Base-by-base conservation (phyloP, 2,797 vertebrate species). In the Mareca penelope region DNA sequence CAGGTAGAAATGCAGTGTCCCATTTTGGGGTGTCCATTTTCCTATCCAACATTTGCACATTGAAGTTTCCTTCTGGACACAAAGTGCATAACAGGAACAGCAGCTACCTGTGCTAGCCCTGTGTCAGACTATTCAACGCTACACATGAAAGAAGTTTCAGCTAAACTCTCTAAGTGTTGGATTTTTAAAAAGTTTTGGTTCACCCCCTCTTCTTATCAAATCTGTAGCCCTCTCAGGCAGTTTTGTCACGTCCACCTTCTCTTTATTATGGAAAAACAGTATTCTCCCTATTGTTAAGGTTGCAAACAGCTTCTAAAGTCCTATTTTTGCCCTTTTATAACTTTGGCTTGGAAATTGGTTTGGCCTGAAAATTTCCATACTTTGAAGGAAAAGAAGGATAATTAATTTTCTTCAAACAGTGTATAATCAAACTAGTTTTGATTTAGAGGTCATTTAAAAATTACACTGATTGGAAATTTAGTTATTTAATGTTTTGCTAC, bases 391-490 rank as follows among this genome's bases (percentile, higher is more conserved):
- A 91, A 69, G 68, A 73, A 90, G 55, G 64, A 90, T 95, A 96
- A 96, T 96, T 96, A 96, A 95, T 96, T 95, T 96, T 94, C 95
- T 96, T 97, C 96, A 96, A 96, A 94, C 88, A 80, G 60, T 59
- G 75, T 91, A 91, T 93, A 95, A 95, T 96, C 60, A 93, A 88
- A 95, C 68, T 94, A 42, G 81, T 95, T 96, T 94, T 92, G 75
- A 94, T 94, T 95, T 93, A 91, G 92, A 95, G 94, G 91, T 96
- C 93, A 93, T 90, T 91, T 91, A 63, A 91, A 93, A 91, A 85
- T 93, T 91, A 91, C 53, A 71, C 75, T 44, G 85, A 88, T 85
- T 84, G 68, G 59, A 96, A 96, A 91, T 77, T 77, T 91, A 86
- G 69, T 89, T 93, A 50, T 83, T 92, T 85, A 78, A 94, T 90